Conservation (phyloP, 2,113 vertebrate species). For the Haemorhous mexicanus region DNA sequence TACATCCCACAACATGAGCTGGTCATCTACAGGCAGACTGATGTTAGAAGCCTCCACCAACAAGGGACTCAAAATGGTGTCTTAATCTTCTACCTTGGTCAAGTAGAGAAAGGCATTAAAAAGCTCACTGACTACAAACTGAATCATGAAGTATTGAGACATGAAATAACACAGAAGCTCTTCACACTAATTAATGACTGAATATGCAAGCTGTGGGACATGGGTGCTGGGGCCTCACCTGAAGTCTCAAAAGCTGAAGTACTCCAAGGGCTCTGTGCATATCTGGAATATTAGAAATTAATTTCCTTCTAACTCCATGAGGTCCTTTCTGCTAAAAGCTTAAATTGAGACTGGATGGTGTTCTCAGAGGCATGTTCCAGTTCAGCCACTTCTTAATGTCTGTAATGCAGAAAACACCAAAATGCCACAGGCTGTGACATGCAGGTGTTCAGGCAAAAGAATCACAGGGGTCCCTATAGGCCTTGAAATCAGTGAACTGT, state of each 20-base stretch:
- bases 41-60: not conserved
- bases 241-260: not conserved
- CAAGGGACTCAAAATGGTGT: accelerated
- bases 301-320: not conserved
- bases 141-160: not conserved
- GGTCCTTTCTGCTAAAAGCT: not conserved
- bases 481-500: conserved; percentile 2
- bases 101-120: not conserved
- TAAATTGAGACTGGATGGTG: not conserved
- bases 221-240: not conserved
- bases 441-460: conserved; percentile 36
- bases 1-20: not conserved
- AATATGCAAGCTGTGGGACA: not conserved
- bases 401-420: not conserved
- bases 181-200: not conserved
- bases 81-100: not conserved
- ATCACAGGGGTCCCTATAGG: not conserved
- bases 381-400: not conserved
- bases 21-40: not conserved
- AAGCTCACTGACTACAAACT: not conserved
- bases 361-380: not conserved
- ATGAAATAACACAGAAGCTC: not conserved
- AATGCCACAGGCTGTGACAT: not conserved
- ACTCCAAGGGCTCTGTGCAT: not conserved
- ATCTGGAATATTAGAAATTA: not conserved